Conservation (phyloP, 2,888 invertebrate genomes). For the Scaptomyza polygonia region DNA sequence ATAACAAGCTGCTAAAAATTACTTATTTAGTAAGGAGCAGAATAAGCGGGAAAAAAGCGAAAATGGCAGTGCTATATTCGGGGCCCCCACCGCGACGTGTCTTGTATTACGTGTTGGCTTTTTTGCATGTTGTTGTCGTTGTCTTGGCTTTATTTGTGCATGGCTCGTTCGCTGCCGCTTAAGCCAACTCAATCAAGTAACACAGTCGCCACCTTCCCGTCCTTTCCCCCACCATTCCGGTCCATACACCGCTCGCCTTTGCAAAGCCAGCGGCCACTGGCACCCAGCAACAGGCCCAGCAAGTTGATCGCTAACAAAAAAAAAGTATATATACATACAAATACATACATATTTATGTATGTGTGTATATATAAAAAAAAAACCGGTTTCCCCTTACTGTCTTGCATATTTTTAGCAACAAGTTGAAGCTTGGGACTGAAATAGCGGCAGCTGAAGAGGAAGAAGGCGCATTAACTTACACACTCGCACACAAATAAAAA, state of each 20-base stretch:
- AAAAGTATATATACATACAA: slow-evolving; percentile 12
- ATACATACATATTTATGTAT: background rate
- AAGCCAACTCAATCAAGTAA: slow-evolving; percentile 72
- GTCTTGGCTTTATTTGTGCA: slow-evolving; percentile 69
- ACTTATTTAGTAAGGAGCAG: background rate
- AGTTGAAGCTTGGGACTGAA: slow-evolving; percentile 59
- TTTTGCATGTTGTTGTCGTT: slow-evolving; percentile 52
- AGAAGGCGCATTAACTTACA: slow-evolving; percentile 21
- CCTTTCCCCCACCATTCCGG: background rate
- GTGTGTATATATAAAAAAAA: background rate
- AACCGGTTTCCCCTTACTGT: slow-evolving; percentile 75
- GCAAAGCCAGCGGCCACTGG: slow-evolving; percentile 50
- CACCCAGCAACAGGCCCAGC: slow-evolving; percentile 71
- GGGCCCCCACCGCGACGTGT: slow-evolving; percentile 30
- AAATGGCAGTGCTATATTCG: background rate
- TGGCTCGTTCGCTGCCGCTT: slow-evolving; percentile 50
- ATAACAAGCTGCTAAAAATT: background rate
- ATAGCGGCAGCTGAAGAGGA: slow-evolving; percentile 27
- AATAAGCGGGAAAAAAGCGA: slow-evolving; percentile 2
- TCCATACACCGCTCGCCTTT: background rate
- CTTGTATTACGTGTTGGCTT: slow-evolving; percentile 75
- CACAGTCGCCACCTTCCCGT: slow-evolving; percentile 37
- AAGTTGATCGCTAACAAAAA: slow-evolving; percentile 52
- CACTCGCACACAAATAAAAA: slow-evolving; percentile 1
- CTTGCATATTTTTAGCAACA: slow-evolving; percentile 78